Evolutionary conservation across 2,797 vertebrate species (phyloP).

Genomic region (Poeciliopsis infans): DNA sequence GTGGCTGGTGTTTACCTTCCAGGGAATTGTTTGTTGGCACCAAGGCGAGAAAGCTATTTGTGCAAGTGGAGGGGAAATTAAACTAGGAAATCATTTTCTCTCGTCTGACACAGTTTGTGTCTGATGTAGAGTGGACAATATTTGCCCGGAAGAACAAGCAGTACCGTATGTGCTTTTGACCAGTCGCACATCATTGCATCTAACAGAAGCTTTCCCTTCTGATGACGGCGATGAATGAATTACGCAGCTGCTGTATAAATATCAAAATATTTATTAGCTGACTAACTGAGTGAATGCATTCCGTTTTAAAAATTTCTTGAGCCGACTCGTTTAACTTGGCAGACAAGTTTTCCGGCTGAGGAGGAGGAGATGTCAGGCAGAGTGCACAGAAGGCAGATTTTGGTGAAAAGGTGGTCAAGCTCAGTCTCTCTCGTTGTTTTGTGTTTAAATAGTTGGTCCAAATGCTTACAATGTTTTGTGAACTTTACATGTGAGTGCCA

Average conservation of each 20-base stretch:
- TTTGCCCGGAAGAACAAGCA: conserved; percentile 57
- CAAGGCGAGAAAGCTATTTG: conserved; percentile 48
- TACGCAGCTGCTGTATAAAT: conserved; percentile 48
- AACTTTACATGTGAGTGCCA: conserved; percentile 62
- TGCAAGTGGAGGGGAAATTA: conserved; percentile 39
- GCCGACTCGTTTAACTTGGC: conserved; percentile 21
- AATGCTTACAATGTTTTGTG: conserved; percentile 56
- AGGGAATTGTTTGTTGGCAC: conserved; percentile 45
- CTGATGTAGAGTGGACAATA: conserved; percentile 45
- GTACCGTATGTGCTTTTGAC: conserved; percentile 20
- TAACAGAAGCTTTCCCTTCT: conserved; percentile 49
- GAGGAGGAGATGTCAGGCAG: conserved; percentile 6
- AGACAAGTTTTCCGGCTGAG: conserved; percentile 28
- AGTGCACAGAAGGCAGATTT: background rate
- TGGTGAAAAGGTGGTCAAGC: conserved; percentile 28
- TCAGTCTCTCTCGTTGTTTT: conserved; percentile 40
- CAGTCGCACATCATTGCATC: conserved; percentile 54
- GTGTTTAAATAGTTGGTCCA: conserved; percentile 35
- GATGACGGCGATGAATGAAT: conserved; percentile 48
- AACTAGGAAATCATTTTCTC: conserved; percentile 28
- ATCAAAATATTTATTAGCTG: conserved; percentile 38
- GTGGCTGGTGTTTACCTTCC: conserved; percentile 43
- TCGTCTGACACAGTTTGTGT: conserved; percentile 25
- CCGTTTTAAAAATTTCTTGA: conserved; percentile 60
- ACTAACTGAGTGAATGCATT: conserved; percentile 32